Conservation (phyloP, 1,140 invertebrate genomes). For the Neodiprion lecontei region DNA sequence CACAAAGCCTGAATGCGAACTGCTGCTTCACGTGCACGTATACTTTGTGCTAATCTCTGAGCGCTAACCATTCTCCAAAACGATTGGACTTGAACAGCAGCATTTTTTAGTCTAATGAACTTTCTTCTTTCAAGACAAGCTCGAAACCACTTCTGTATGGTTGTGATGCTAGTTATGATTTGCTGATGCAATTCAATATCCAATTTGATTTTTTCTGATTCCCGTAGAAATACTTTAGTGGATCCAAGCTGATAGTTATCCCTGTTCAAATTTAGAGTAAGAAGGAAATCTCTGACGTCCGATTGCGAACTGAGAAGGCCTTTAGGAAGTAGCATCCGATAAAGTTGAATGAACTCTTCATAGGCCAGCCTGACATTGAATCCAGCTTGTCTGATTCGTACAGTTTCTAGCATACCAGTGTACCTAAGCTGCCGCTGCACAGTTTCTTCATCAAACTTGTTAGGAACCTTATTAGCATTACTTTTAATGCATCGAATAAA, state of each 20-base stretch:
- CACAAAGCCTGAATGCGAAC: conserved; percentile 80
- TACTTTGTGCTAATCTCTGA: conserved; percentile 55
- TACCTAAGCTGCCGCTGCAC: conserved; percentile 88
- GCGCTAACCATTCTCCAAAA: conserved; percentile 73
- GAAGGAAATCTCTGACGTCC: conserved; percentile 82
- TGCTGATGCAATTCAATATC: conserved; percentile 92
- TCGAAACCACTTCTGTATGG: conserved; percentile 92
- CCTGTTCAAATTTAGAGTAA: conserved; percentile 79
- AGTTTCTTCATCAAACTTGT: conserved; percentile 92
- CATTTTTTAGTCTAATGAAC: conserved; percentile 77
- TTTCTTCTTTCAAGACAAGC: conserved; percentile 78
- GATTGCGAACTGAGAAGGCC: conserved; percentile 80
- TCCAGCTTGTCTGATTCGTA: conserved; percentile 92
- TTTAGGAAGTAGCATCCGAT: conserved; percentile 89
- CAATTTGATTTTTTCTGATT: conserved; percentile 92
- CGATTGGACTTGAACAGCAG: conserved; percentile 80
- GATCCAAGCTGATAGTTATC: conserved; percentile 91
- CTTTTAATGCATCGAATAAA: conserved; percentile 98
- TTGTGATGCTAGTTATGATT: conserved; percentile 91
- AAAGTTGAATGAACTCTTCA: conserved; percentile 93
- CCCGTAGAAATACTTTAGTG: conserved; percentile 92
- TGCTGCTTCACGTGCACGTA: conserved; percentile 66
- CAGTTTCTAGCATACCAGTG: conserved; percentile 97
- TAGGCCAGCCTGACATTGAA: conserved; percentile 94
- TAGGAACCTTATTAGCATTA: conserved; percentile 89